These are phyloP conservation scores for Heliconius eleuchia DNA, from an alignment of 1,140 invertebrate species.

Conservation along the genomic window DNA sequence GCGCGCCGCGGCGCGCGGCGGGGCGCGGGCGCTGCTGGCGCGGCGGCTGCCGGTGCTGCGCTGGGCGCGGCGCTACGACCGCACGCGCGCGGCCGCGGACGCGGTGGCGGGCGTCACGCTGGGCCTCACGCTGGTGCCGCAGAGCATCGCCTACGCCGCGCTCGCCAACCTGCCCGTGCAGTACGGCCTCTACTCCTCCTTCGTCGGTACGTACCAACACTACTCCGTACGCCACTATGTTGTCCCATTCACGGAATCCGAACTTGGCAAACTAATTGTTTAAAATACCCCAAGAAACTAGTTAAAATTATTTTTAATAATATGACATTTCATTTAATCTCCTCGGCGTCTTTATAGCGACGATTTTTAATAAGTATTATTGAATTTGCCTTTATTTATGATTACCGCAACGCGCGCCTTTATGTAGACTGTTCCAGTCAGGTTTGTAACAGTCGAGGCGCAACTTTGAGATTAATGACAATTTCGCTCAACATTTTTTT, in stretches of 20 bases:
- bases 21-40: conserved; percentile 41
- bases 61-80: conserved; percentile 85
- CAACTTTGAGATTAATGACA: neutral
- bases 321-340: too few species aligned
- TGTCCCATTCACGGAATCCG: neutral
- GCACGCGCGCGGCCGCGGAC: conserved; percentile 83
- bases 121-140: conserved; percentile 91
- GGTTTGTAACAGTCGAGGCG: neutral
- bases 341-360: too few species aligned
- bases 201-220: conserved; percentile 64
- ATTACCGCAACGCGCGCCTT: too few species aligned
- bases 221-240: neutral
- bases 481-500: neutral
- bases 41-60: conserved; percentile 81
- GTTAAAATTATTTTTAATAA: neutral
- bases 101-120: conserved; percentile 89
- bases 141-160: conserved; percentile 91
- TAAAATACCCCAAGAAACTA: neutral
- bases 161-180: conserved; percentile 88
- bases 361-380: too few species aligned
- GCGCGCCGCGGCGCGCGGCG: conserved; percentile 16
- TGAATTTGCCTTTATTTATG: too few species aligned
- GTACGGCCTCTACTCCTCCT: conserved; percentile 83
- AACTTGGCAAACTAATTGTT: neutral
- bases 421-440: neutral